Percentiles rank a stretch among this genome's conserved stretches.
phyloP scores from a whole-genome alignment of 2,888 invertebrate species.

The Trissolcus brochymenae region DNA sequence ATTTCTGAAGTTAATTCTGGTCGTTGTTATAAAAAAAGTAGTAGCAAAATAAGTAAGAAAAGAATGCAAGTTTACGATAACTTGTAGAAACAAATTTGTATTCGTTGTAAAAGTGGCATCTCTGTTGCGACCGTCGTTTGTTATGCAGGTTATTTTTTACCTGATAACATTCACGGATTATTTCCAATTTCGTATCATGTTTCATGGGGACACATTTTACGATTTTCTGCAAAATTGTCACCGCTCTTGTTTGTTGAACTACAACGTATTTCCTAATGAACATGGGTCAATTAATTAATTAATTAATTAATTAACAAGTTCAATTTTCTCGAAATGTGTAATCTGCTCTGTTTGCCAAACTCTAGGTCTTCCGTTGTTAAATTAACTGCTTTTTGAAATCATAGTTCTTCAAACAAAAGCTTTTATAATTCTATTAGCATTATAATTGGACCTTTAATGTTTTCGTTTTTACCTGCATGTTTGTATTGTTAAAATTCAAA shows the following conservation, averaged over 20 bases:
- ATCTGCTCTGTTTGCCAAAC: no score
- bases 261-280: neutral
- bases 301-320: constrained; percentile 7
- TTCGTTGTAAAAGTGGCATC: constrained; percentile 5
- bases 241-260: constrained; percentile 13
- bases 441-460: no score
- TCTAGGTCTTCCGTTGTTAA: no score
- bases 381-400: no score
- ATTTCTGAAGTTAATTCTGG: neutral
- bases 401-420: constrained; percentile 26
- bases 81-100: no score
- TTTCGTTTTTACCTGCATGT: constrained; percentile 12
- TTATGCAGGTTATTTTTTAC: constrained; percentile 3
- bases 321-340: no score
- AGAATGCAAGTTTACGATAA: no score
- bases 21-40: neutral
- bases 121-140: constrained; percentile 12
- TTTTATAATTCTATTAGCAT: constrained; percentile 3
- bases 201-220: no score
- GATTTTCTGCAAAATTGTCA: neutral
- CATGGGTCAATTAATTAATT: neutral
- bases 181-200: neutral
- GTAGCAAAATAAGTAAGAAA: neutral
- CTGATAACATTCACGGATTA: neutral
- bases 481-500: constrained; percentile 20